These are phyloP conservation scores for Drosophila ogumai DNA, from an alignment of 1,140 invertebrate species.

Conservation along the genomic window DNA sequence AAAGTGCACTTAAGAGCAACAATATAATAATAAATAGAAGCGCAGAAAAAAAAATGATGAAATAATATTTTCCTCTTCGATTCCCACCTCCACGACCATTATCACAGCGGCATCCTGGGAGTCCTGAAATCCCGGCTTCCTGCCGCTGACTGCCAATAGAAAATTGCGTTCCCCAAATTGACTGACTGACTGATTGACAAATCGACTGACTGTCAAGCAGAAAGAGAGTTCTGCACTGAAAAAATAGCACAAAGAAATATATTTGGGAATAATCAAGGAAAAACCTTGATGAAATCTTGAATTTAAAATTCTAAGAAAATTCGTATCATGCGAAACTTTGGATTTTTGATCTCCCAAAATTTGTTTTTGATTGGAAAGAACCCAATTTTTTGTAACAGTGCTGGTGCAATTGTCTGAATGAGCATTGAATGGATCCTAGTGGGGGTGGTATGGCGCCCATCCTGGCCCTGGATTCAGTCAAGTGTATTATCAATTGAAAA, in stretches of 20 bases:
- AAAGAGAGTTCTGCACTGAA: conserved; percentile 10
- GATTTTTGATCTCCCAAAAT: background rate
- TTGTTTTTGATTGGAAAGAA: background rate
- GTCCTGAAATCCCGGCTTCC: conserved; percentile 17
- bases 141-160: conserved; percentile 73
- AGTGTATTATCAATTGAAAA: conserved; percentile 80
- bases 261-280: background rate
- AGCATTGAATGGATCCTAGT: conserved; percentile 52
- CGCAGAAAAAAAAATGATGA: conserved; percentile 12
- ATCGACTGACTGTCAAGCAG: conserved; percentile 38
- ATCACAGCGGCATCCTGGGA: conserved; percentile 22
- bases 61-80: conserved; percentile 55
- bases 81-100: conserved; percentile 4
- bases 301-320: background rate
- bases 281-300: background rate
- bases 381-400: background rate
- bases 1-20: conserved; percentile 75
- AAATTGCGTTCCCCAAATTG: conserved; percentile 60
- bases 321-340: too few species aligned
- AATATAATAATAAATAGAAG: conserved; percentile 59
- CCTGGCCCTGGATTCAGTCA: conserved; percentile 53
- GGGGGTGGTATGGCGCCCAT: conserved; percentile 3
- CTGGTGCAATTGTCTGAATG: conserved; percentile 71
- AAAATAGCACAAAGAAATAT: background rate
- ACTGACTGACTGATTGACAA: conserved; percentile 42